Base-by-base conservation (phyloP, 2,113 vertebrate genomes). In the Labrus mixtus region DNA sequence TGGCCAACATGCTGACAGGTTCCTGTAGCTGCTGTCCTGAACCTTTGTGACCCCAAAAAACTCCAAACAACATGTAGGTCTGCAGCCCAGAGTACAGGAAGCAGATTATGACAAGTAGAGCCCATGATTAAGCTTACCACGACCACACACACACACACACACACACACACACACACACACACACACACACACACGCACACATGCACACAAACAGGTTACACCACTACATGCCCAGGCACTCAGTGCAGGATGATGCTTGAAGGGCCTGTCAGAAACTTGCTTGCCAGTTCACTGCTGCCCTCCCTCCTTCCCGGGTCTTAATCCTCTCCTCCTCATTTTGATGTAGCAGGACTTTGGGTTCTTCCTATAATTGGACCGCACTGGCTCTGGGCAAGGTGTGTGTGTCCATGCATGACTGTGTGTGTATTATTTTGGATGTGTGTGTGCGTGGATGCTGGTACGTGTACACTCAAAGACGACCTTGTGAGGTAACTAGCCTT, bases 241-340 rank as follows among this genome's bases (percentile, higher is more conserved):
- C 71, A 68, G 76, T 46, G 56, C 79, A 86, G 58, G 58, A 61
- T 65, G 76, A 72, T 61, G 62, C 70, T 70, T 82, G 65, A 85
- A 79, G 78, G 61, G 69, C 61, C 77, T 82, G 66, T 86, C 81
- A 78, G 75, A 56, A 72, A 76, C 77, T 90, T 79, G 54, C 68
- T 62, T 83, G 72, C 73, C 75, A 88, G 68, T 88, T 90, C 76
- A 73, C 69, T 73, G 57, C 82, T 79, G 76, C 74, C 61, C 76
- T 86, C 72, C 55, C 61, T 73, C 62, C 62, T 74, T 80, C 72
- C 48, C 68, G 37, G 64, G 67, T 84, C 78, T 75, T 90, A 88
- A 90, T 91, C 84, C 81, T 85, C 71, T 87, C 68, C 78, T 78
- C 61, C 65, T 81, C 73, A 78, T 87, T 88, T 82, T 82, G 84